Conservation (phyloP, 2,797 vertebrate genomes). For the Tapera naevia region DNA sequence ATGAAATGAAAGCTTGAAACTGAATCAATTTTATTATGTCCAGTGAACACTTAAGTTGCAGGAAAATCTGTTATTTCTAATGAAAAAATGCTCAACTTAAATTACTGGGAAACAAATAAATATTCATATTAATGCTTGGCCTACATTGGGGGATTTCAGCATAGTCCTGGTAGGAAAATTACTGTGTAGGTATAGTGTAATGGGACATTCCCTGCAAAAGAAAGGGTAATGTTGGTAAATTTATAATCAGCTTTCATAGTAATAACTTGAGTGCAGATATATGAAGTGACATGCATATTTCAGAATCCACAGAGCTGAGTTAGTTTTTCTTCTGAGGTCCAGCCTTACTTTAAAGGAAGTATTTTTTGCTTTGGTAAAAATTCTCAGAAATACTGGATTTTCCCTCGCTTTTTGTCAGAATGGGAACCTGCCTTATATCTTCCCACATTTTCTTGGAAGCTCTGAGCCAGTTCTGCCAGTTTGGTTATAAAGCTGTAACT, state of each 20-base stretch:
- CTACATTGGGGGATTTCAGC: background rate
- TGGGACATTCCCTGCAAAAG: background rate
- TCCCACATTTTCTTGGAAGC: background rate
- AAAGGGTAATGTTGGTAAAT: background rate
- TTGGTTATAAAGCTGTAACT: background rate
- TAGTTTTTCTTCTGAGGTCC: background rate
- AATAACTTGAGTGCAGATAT: background rate
- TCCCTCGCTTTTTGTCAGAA: background rate
- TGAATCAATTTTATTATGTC: background rate
- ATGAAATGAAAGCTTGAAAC: background rate
- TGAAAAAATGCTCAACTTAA: background rate
- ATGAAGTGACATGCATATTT: accelerated
- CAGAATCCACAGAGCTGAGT: background rate
- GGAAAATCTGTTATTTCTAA: background rate
- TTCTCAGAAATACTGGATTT: background rate
- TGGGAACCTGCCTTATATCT: background rate
- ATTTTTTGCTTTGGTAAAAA: background rate
- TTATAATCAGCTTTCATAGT: background rate
- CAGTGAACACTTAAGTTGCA: background rate
- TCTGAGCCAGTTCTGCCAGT: background rate
- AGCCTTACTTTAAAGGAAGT: background rate
- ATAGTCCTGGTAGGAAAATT: background rate
- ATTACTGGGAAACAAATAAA: background rate
- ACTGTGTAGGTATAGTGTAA: background rate
- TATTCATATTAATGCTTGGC: background rate